Evolutionary conservation across 1,140 invertebrate species (phyloP).

Genomic region (Zaprionus camerounensis): DNA sequence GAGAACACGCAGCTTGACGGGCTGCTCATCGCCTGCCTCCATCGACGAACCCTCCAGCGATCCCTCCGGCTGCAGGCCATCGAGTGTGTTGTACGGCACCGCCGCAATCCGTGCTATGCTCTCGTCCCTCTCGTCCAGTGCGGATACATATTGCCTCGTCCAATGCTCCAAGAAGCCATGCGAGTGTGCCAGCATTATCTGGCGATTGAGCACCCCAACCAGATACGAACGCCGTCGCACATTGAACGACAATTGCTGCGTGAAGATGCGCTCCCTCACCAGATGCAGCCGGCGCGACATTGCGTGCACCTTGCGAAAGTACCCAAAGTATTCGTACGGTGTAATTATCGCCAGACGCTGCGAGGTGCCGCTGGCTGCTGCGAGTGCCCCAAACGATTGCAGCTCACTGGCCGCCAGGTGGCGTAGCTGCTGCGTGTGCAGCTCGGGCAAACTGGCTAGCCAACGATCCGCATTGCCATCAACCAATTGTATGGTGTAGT

Average conservation of each 20-base stretch:
- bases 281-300: conserved; percentile 63
- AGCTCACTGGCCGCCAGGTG: conserved; percentile 57
- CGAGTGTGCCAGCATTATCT: conserved; percentile 59
- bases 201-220: conserved; percentile 59
- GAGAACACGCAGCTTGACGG: conserved; percentile 43
- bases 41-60: conserved; percentile 5
- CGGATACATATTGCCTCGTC: conserved; percentile 67
- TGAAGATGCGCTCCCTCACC: conserved; percentile 70
- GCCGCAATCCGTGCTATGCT: conserved; percentile 51
- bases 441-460: conserved; percentile 62
- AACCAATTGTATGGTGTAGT: conserved; percentile 58
- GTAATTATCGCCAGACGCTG: conserved; percentile 60
- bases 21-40: not conserved
- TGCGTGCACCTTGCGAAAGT: conserved; percentile 69
- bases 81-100: conserved; percentile 28
- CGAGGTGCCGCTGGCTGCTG: conserved; percentile 47
- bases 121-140: conserved; percentile 61
- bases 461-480: conserved; percentile 58
- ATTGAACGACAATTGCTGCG: conserved; percentile 72
- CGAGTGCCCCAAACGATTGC: conserved; percentile 59
- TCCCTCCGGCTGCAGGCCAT: conserved; percentile 30
- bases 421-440: conserved; percentile 37
- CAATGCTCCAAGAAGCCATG: conserved; percentile 70
- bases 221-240: conserved; percentile 68
- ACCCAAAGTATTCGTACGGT: conserved; percentile 74